phyloP scores from a whole-genome alignment of 1,140 invertebrate species.

The Tyrophagus putrescentiae region DNA sequence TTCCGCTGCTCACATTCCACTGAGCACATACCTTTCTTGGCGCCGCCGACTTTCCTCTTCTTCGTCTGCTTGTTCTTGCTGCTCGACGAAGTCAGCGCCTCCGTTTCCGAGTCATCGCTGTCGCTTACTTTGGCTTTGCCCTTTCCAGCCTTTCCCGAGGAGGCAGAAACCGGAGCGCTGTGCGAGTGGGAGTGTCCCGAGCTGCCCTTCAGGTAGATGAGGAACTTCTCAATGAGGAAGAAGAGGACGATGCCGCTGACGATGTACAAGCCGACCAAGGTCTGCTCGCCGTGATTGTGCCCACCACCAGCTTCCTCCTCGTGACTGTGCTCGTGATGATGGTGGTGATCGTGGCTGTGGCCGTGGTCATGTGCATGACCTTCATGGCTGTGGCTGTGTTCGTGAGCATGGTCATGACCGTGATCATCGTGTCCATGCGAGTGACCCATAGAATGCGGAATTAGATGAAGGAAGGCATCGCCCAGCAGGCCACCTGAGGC shows the following conservation, averaged over 20 bases:
- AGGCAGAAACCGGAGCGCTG: neutral
- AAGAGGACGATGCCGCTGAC: slow-evolving; percentile 79
- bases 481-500: slow-evolving; percentile 85
- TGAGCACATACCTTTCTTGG: too few relatives aligned
- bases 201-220: slow-evolving; percentile 69
- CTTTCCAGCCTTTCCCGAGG: slow-evolving; percentile 21
- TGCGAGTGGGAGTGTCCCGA: slow-evolving; percentile 43
- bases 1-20: too few relatives aligned
- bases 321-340: slow-evolving; percentile 31
- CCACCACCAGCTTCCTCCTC: slow-evolving; percentile 1
- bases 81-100: slow-evolving; percentile 27
- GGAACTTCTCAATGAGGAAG: slow-evolving; percentile 77
- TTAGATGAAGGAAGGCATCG: slow-evolving; percentile 89
- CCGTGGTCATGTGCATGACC: slow-evolving; percentile 41
- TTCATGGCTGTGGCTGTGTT: slow-evolving; percentile 30
- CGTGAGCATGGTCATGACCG: slow-evolving; percentile 37
- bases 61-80: slow-evolving; percentile 34
- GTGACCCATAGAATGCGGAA: slow-evolving; percentile 67
- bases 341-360: slow-evolving; percentile 35
- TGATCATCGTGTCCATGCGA: slow-evolving; percentile 36
- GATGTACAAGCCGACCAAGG: slow-evolving; percentile 74
- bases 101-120: slow-evolving; percentile 1
- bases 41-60: slow-evolving; percentile 18
- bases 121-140: slow-evolving; percentile 9
- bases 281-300: slow-evolving; percentile 48